phyloP scores from a whole-genome alignment of 2,113 vertebrate species.

The Sander lucioperca region DNA sequence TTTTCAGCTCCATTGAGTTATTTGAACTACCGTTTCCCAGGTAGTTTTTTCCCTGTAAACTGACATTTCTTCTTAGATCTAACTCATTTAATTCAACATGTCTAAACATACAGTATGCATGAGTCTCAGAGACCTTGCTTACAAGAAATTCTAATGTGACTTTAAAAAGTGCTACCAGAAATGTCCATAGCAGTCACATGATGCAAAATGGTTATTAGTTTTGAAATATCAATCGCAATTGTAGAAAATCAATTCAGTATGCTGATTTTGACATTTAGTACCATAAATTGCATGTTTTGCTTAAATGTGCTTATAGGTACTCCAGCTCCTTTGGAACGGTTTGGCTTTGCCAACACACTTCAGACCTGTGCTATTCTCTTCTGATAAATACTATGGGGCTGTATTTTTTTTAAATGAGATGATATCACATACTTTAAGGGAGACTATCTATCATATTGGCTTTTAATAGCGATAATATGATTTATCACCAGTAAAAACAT shows the following conservation, averaged over 20 bases:
- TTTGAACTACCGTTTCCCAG: not conserved
- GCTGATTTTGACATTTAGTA: slow-evolving; percentile 31
- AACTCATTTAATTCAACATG: not conserved
- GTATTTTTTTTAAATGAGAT: slow-evolving; percentile 76
- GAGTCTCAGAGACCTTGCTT: not conserved
- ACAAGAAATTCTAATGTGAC: not conserved
- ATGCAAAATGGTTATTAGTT: slow-evolving; percentile 27
- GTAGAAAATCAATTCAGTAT: slow-evolving; percentile 24
- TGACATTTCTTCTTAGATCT: not conserved
- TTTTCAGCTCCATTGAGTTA: not conserved
- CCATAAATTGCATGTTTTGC: slow-evolving; percentile 8
- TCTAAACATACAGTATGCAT: not conserved
- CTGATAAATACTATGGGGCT: slow-evolving; percentile 65
- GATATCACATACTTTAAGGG: slow-evolving; percentile 71
- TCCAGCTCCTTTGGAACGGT: slow-evolving; percentile 18
- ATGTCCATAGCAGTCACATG: not conserved
- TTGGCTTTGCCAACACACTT: slow-evolving; percentile 33
- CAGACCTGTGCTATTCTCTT: slow-evolving; percentile 48
- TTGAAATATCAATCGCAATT: slow-evolving; percentile 30
- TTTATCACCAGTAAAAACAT: slow-evolving; percentile 79
- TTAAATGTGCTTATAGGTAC: slow-evolving; percentile 8
- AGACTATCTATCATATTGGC: slow-evolving; percentile 82
- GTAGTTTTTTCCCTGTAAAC: not conserved
- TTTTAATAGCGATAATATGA: slow-evolving; percentile 86
- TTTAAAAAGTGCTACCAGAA: not conserved